Evolutionary conservation across 2,888 invertebrate species (phyloP), one percentile per base, ranked within the genome.

Genomic region (Hyppa rectilinea): DNA sequence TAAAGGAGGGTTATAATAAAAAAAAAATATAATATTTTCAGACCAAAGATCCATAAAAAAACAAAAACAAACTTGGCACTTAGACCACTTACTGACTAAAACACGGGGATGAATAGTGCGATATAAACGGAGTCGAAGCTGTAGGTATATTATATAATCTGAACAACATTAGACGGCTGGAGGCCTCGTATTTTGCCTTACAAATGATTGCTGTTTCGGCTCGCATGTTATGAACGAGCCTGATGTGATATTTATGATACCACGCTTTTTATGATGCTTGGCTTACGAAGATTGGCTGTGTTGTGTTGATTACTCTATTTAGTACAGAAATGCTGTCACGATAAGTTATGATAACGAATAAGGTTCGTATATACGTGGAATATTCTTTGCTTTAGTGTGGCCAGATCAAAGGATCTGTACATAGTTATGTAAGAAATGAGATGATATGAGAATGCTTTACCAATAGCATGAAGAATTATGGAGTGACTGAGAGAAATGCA

Each of bases 181-280:
- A 80, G 84, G 84, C 87, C 86, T 85, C 82, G 90, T 91, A 92
- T 93, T 93, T 93, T 94, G 91, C 89, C 81, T 91, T 82, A 88
- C 91, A 93, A 93, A 93, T 92, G 90, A 85, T 86, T 85, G 85
- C 73, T 83, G 82, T 88, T 84, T 72, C 65, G 78, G 78, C 71
- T 82, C 80, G 60, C 71, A 78, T 81, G 82, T 83, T 87, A 87
- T 79, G 82, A 80, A 71, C 50, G 60, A 71, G 77, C 70, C 64
- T 85, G 86, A 83, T 86, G 87, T 75, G 82, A 80, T 84, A 82
- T 87, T 87, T 86, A 87, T 86, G 81, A 78, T 74, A 81, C 29
- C 45, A 49, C 36, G 43, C 26, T 74, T 82, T 79, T 78, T 82
- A 80, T 67, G 71, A 80, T 20, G 40, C 58, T 53, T 38, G 61